A percentile compares a stretch with the other conserved stretches of the same genome.
phyloP scores from a whole-genome alignment of 2,797 vertebrate genomes.

The Cossypha caffra region DNA sequence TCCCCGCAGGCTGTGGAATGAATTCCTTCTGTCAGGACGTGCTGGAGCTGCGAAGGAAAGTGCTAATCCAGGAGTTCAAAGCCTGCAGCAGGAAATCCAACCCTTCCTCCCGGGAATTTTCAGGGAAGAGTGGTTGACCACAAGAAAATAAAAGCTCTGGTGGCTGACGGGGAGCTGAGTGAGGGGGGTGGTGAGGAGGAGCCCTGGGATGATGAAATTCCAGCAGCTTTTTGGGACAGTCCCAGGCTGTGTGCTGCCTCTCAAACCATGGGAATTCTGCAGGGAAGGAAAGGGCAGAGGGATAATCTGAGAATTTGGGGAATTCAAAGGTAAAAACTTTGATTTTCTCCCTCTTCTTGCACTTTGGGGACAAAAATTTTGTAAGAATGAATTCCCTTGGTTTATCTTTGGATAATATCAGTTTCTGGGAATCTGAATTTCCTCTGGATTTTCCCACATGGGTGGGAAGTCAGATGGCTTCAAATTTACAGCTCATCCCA shows the following conservation, averaged over 20 bases:
- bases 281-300: not conserved
- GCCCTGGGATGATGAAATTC: not conserved
- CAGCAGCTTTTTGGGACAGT: not conserved
- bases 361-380: not conserved
- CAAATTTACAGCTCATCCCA: not conserved
- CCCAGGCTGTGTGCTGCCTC: not conserved
- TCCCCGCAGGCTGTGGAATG: not conserved
- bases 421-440: not conserved
- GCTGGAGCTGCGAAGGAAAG: not conserved
- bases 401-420: not conserved
- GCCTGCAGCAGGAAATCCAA: conserved; percentile 29
- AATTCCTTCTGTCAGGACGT: conserved; percentile 3
- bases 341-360: not conserved
- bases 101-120: conserved; percentile 24
- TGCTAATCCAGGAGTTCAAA: conserved; percentile 26
- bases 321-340: not conserved
- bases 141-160: conserved; percentile 26
- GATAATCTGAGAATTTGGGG: not conserved
- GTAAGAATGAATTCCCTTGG: not conserved
- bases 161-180: not conserved
- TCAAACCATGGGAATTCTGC: not conserved
- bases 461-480: not conserved
- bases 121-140: conserved; percentile 37
- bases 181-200: not conserved
- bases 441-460: not conserved